phyloP scores from a whole-genome alignment of 2,797 vertebrate genomes.

The Lepidocolaptes lacrymiger region DNA sequence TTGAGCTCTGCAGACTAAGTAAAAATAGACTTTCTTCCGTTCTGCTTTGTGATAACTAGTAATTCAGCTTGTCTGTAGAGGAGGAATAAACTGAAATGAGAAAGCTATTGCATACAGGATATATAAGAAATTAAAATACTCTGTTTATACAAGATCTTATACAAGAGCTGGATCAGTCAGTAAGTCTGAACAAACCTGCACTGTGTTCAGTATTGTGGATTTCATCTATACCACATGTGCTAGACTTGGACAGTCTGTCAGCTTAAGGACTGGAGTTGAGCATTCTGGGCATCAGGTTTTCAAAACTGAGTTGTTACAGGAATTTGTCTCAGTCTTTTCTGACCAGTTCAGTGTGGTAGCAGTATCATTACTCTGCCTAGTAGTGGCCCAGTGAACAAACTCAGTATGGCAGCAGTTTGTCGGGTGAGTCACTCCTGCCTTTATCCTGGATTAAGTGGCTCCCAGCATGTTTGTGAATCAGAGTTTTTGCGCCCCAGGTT shows the following conservation, averaged over 20 bases:
- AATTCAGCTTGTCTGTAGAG: neutral
- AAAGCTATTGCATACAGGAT: neutral
- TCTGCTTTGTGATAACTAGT: neutral
- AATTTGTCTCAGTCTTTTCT: neutral
- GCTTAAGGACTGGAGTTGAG: neutral
- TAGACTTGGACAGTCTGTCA: neutral
- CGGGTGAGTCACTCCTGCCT: neutral
- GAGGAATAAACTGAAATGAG: neutral
- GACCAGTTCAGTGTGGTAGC: neutral
- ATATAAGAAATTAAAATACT: neutral
- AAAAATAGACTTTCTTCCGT: neutral
- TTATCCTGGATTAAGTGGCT: neutral
- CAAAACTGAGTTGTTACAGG: neutral
- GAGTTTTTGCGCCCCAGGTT: neutral
- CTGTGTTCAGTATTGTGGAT: neutral
- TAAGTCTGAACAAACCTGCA: neutral
- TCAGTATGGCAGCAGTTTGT: fast-evolving
- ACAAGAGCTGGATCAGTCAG: neutral
- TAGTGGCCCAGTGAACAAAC: neutral
- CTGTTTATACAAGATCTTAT: neutral
- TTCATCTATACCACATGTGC: neutral
- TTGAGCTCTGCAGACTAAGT: neutral
- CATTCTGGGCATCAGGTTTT: neutral
- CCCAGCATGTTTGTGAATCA: neutral
- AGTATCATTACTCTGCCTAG: neutral